Percentiles rank a stretch among this genome's conserved stretches.
phyloP scores from a whole-genome alignment of 2,113 vertebrate species.

The Elaphurus davidianus region DNA sequence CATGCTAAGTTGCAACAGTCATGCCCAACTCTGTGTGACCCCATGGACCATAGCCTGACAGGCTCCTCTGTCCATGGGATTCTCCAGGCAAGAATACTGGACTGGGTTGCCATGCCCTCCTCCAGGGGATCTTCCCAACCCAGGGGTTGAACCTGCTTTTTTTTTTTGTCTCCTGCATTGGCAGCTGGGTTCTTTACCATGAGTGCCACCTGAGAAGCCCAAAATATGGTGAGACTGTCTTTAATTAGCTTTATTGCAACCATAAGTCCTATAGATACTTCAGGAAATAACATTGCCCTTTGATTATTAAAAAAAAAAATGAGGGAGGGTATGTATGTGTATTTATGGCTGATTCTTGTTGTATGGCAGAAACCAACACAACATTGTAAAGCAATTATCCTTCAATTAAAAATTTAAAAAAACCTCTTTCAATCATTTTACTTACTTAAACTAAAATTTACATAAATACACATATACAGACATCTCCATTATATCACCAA shows the following conservation, averaged over 20 bases:
- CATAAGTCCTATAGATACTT: too few relatives aligned
- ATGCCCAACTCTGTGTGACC: rapidly evolving
- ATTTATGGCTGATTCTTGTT: neutral
- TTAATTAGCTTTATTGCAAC: neutral
- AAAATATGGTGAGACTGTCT: neutral
- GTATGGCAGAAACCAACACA: neutral
- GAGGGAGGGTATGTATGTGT: neutral
- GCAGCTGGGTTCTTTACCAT: neutral
- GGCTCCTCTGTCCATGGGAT: neutral
- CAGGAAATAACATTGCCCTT: neutral
- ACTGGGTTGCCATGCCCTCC: neutral
- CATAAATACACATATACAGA: neutral
- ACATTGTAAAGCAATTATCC: neutral
- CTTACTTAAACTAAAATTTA: neutral
- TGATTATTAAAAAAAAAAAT: neutral
- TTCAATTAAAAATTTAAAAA: neutral
- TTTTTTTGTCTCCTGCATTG: neutral
- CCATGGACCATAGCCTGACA: neutral
- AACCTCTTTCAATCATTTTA: neutral
- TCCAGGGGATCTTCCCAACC: neutral
- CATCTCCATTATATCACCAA: neutral
- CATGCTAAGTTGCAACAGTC: neutral
- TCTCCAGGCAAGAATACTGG: neutral
- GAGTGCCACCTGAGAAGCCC: neutral
- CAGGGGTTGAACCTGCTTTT: neutral